phyloP scores from a whole-genome alignment of 1,140 invertebrate genomes.

The Apis mellifera region Amel_HAv3.1 CM009933.2:5641001-5641500 shows the following conservation, averaged over 20 bases:
- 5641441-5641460: slow-evolving; percentile 1
- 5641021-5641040: no score
- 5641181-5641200: no score
- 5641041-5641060: no score
- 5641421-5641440: slow-evolving; percentile 22
- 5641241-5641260: neutral
- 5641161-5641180: no score
- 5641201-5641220: no score
- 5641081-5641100: no score
- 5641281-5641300: neutral
- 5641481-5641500: slow-evolving; percentile 33
- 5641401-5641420: slow-evolving; percentile 31
- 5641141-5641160: no score
- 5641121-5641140: no score
- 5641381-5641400: slow-evolving; percentile 35
- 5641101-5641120: no score
- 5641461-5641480: slow-evolving; percentile 31
- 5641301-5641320: neutral
- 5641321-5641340: neutral
- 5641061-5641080: no score
- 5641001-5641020: no score
- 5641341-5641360: slow-evolving; percentile 29
- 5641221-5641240: no score
- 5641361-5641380: slow-evolving; percentile 20
- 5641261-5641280: neutral